Evolutionary conservation across 2,888 invertebrate species (phyloP), one percentile per base, ranked within the genome.

Genomic region (Lysandra coridon): DNA sequence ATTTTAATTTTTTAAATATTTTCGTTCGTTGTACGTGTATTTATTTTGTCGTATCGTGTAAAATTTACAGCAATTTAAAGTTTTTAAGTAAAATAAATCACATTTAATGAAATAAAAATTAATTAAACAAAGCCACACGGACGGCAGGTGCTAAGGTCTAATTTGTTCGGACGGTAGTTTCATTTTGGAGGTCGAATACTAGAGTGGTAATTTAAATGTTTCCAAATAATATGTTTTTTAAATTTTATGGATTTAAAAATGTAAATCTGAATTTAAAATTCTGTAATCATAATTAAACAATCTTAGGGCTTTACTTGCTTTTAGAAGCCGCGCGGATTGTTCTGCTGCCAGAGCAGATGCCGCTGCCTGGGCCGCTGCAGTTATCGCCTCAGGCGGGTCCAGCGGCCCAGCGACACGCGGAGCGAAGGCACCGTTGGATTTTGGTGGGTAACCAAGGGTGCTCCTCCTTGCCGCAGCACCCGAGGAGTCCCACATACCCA

Each of bases 101-200:
- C 69, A 5, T 37, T 69, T 6, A 69, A 69, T 69, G 69, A 69
- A 14, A 37, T 37, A 37, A 69, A 69, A 69, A 69, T 69, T 69
- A 69, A 69, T 69, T 69, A 69, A 37, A 69, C 69, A 69, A 69
- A 69, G 69, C 69, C 69, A 69, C 33, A 37, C 10, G 33, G 33
- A 17, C 12, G 33, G 33, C 69, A 69, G 69, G 69, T 69, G 69
- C 14, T 69, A 69, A 37, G 14, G 17, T 69, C 69, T 37, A 69
- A 69, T 69, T 33, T 69, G 69, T 69, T 69, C 33, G 33, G 69
- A 37, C 69, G 14, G 69, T 69, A 37, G 69, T 69, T 69, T 69
- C 1, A 33, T 69, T 69, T 30, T 17, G 14, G 33, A 69, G 69
- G 69, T 69, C 69, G 69, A 64, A 12, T 30, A 64, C 12, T 69